Base-by-base conservation (phyloP, 2,113 vertebrate species). In the Misgurnus anguillicaudatus region DNA sequence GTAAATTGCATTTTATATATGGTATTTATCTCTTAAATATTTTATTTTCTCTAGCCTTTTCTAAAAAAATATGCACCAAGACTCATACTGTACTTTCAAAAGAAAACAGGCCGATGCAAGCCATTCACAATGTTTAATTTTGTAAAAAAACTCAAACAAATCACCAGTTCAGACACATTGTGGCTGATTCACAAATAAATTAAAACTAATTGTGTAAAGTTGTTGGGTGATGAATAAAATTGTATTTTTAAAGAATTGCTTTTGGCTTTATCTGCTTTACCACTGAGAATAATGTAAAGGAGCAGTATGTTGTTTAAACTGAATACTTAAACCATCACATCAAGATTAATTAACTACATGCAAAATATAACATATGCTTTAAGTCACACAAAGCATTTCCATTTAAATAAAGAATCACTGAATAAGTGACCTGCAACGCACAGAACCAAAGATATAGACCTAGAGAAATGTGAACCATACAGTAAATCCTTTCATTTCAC, bases 21-120 rank as follows among this genome's bases (percentile, higher is more conserved):
- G 87, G 84, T 93, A 93, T 93, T 94, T 93, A 93, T 92, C 92
- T 83, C 80, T 88, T 83, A 88, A 82, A 89, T 88, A 81, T 89
- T 90, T 80, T 86, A 87, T 89, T 90, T 90, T 90, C 39, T 85
- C 80, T 86, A 88, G 67, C 86, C 81, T 88, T 89, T 78, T 64
- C 82, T 84, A 85, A 75, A 87, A 31, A 84, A 80, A 79, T 87
- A 87, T 88, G 89, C 86, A 92, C 83, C 53, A 31, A 31, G 24
- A 31, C 24, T 31, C 24, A 31, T 31, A 31, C 24, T 31, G 2
- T 31, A 31, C 24, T 31, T 31, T 31, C 24, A 31, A 2, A 31
- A 31, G 24, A 31, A 31, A 31, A 31, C 3, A 31, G 24, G 24
- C 24, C 24, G 24, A 31, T 31, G 42, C 17, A 71, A 80, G 51